phyloP scores from a whole-genome alignment of 92 coral and sea anemone genomes.

The Micromussa lordhowensis region DNA sequence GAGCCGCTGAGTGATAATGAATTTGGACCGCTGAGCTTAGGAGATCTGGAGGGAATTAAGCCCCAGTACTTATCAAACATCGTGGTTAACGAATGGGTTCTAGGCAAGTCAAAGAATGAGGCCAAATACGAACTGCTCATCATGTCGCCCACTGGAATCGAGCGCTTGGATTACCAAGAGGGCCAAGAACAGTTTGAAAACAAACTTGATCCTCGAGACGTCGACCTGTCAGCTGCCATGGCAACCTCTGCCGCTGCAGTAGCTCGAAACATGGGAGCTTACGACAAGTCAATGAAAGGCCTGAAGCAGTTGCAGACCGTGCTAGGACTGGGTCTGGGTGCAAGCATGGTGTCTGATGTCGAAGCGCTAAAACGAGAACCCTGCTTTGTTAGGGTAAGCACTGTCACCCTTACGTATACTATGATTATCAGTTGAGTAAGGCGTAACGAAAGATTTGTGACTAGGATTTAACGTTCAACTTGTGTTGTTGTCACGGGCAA shows the following conservation, averaged over 20 bases:
- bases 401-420: too few relatives aligned
- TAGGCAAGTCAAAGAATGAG: background rate
- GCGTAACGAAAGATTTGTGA: too few relatives aligned
- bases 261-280: constrained; percentile 78
- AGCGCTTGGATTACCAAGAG: constrained; percentile 69
- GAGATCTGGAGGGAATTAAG: constrained; percentile 38
- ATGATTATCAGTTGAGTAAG: too few relatives aligned
- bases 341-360: constrained; percentile 61
- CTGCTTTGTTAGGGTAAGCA: constrained; percentile 56
- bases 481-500: too few relatives aligned
- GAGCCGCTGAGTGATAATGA: background rate
- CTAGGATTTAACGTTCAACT: too few relatives aligned
- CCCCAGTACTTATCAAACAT: constrained; percentile 69
- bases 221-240: constrained; percentile 91
- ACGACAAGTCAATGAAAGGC: constrained; percentile 42
- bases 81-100: constrained; percentile 70
- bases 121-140: constrained; percentile 61
- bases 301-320: constrained; percentile 78
- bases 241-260: constrained; percentile 90
- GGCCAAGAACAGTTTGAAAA: constrained; percentile 71
- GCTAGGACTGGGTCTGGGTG: constrained; percentile 83
- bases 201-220: constrained; percentile 68
- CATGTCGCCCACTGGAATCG: constrained; percentile 72
- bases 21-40: constrained; percentile 32
- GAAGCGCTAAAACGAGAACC: constrained; percentile 25